These are phyloP conservation scores for Eurypyga helias DNA, from an alignment of 2,113 vertebrate species.

Conservation along the genomic window DNA sequence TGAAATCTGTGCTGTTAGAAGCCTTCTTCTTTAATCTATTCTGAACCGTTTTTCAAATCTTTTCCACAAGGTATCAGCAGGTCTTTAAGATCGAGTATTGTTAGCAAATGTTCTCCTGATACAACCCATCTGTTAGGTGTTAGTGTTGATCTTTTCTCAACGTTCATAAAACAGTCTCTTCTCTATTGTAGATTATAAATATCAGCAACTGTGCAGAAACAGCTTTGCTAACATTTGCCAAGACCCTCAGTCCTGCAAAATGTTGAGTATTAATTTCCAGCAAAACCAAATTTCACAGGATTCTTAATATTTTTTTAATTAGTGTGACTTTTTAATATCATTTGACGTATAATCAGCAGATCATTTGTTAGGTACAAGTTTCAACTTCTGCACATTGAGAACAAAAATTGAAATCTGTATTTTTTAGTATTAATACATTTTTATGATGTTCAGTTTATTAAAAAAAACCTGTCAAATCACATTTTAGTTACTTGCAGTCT, in stretches of 20 bases:
- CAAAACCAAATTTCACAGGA: not conserved
- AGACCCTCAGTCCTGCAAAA: conserved; percentile 13
- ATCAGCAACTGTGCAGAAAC: not conserved
- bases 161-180: conserved; percentile 33
- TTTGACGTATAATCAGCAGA: not conserved
- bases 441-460: not conserved
- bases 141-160: conserved; percentile 65
- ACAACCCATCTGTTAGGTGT: conserved; percentile 54
- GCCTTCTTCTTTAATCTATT: not conserved
- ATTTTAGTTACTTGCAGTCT: not conserved
- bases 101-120: conserved; percentile 55
- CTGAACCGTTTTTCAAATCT: not conserved
- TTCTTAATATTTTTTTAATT: not conserved
- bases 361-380: not conserved
- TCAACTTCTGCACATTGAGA: not conserved
- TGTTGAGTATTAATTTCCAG: not conserved
- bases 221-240: conserved; percentile 38
- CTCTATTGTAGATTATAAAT: conserved; percentile 2
- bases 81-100: conserved; percentile 31
- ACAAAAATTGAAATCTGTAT: not conserved
- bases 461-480: not conserved
- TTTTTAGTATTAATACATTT: not conserved
- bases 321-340: not conserved
- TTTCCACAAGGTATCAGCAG: conserved; percentile 16
- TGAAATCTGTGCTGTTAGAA: not conserved